Conservation (phyloP, 2,113 vertebrate species). For the Bothrops jararaca region DNA sequence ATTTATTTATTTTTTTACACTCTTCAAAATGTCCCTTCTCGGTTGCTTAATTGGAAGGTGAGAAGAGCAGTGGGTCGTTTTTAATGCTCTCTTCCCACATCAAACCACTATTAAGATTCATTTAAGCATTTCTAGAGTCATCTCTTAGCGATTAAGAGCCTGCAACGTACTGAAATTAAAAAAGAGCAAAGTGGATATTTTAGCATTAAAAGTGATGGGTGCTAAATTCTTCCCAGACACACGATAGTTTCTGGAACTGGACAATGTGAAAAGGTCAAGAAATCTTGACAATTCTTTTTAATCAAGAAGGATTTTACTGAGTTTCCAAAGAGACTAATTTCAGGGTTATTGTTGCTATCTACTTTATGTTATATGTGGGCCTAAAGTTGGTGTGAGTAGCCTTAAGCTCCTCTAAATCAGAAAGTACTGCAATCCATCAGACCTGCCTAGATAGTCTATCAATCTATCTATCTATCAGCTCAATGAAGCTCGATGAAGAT, state of each 20-base stretch:
- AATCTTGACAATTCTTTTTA: neutral
- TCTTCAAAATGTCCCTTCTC: constrained; percentile 37
- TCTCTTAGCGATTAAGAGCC: constrained; percentile 1
- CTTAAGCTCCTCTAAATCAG: neutral
- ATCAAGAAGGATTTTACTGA: neutral
- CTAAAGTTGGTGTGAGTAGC: neutral
- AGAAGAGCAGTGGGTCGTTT: neutral
- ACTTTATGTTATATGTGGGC: neutral
- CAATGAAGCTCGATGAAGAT: too few species aligned
- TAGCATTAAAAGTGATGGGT: neutral
- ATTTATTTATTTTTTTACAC: constrained; percentile 2
- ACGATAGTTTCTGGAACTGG: neutral
- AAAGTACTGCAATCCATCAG: neutral
- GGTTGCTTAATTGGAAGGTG: constrained; percentile 35
- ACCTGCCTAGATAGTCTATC: neutral
- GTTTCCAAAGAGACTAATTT: neutral
- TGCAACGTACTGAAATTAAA: constrained; percentile 42
- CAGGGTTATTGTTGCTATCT: too few species aligned
- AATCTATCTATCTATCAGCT: too few species aligned
- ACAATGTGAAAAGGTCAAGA: constrained; percentile 17
- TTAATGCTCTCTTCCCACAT: constrained; percentile 34
- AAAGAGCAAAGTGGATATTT: neutral
- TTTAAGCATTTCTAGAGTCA: constrained; percentile 20
- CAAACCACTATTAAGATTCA: constrained; percentile 24
- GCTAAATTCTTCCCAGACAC: neutral